Base-by-base conservation (phyloP, 2,113 vertebrate species). In the Eurypyga helias region DNA sequence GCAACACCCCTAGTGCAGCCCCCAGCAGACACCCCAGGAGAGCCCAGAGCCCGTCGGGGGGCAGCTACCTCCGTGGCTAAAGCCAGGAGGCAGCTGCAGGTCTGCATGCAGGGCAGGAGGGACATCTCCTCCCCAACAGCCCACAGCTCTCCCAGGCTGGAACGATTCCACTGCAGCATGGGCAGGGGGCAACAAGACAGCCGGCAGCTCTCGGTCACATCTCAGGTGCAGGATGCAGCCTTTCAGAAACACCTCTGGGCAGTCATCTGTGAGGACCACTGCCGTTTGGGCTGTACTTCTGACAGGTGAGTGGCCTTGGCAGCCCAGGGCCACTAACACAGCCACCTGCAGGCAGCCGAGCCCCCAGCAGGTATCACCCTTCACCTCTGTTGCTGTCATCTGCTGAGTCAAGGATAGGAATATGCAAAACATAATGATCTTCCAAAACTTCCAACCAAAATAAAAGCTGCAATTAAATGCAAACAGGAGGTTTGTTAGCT, bases 191-290 rank as follows among this genome's bases (percentile, higher is more conserved):
- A 65, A 36, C 36, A 57, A 43, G 64, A 45, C 20, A 41, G 49
- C 13, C 1, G 2, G 31, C 51, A 66, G 80, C 1, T 2, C 61
- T 36, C 0, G 0, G 57, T 28, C n/a, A n/a, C 25, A 64, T 31
- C 83, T 80, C 57, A 20, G 64, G 11, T 9, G 6, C 36, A 34
- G 34, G 25, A 65, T 8, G 23, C 0, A 0, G 41, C 70, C 52
- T 67, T 60, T 75, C 46, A 45, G 55, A 82, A 82, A 52, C 21
- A n/a, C n/a, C 34, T 75, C n/a, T 52, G 67, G 80, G n/a, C 3
- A 61, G 57, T 26, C 54, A 29, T 7, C 38, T 24, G 26, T 55
- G 88, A 65, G 26, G 6, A 71, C 19, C 2, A 1, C 72, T 66
- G 45, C 72, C 3, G 0, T 66, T 36, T 46, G 60, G 64, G 46